Base-by-base conservation (phyloP, 2,888 invertebrate genomes). In the Drosophila vallismaia region DNA sequence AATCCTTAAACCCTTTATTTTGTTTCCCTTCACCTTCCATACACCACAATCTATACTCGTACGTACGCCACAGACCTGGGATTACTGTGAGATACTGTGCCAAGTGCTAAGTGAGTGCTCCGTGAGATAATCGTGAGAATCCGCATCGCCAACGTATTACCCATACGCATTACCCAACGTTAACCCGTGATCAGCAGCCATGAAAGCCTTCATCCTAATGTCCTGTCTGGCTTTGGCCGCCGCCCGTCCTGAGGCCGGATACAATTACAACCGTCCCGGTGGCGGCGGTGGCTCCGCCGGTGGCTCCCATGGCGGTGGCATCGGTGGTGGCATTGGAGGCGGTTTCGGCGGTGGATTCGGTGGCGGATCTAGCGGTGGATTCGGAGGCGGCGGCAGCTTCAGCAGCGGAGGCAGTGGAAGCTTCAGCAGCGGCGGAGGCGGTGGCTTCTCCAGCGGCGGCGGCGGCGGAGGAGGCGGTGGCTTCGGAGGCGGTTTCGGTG, bases 231-330 rank as follows among this genome's bases (percentile, higher is more conserved):
- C 91, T 46, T 71, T 92, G 76, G 90, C 89, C 71, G 89, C 91
- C 51, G 92, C 92, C 71, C 91, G 90, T 74, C 92, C 92, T 38
- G 92, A 92, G 81, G 91, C 92, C 66, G 92, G 92, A 26, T 92
- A 92, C 77, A 90, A 90, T 64, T 92, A 91, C 59, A 93, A 93
- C 12, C 90, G 91, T 68, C 93, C 92, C 4, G 90, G 90, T 29
- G 89, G 90, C 62, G 87, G 90, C 57, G 92, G 92, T 14, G 90
- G 89, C 10, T 88, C 90, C 33, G 81, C 86, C 29, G 81, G 79
- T 7, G 89, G 91, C 4, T 70, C 81, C 36, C 67, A 63, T 5
- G 75, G 90, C 38, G 75, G 76, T 40, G 81, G 83, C 14, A 48
- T 56, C 33, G 72, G 79, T 6, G 81, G 77, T 42, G 83, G 74